Conservation (phyloP, 2,797 vertebrate species). For the Otolemur crassicaudatus region DNA sequence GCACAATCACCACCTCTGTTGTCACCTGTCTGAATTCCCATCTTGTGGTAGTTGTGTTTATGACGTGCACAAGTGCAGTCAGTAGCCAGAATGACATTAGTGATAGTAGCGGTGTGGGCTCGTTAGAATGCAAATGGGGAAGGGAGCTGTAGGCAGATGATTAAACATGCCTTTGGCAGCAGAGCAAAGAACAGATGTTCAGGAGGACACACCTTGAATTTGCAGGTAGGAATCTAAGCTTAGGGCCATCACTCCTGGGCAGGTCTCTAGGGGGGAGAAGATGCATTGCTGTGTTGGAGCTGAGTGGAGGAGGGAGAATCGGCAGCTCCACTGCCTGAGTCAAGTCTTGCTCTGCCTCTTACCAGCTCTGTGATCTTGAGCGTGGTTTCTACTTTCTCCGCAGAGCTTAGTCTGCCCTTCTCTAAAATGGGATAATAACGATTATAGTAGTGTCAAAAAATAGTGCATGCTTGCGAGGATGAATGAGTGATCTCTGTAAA, state of each 20-base stretch:
- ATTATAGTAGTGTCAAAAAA: background rate
- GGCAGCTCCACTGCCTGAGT: background rate
- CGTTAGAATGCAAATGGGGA: background rate
- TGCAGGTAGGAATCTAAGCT: background rate
- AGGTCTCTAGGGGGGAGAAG: background rate
- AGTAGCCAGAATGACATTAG: background rate
- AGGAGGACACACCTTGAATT: background rate
- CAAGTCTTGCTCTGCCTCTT: background rate
- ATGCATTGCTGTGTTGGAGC: background rate
- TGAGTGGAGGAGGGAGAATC: accelerated
- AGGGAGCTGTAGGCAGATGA: background rate
- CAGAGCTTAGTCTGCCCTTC: background rate
- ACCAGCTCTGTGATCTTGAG: background rate
- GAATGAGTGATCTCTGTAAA: background rate
- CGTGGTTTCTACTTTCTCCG: background rate
- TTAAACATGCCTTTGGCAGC: slow-evolving; percentile 5
- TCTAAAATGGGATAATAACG: background rate
- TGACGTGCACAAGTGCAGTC: background rate
- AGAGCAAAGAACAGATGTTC: background rate
- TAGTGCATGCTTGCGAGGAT: background rate
- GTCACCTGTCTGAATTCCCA: background rate
- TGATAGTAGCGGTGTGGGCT: background rate
- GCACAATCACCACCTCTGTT: background rate
- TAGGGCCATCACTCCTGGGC: background rate
- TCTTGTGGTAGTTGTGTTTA: background rate